phyloP scores from a whole-genome alignment of 2,797 vertebrate species.

The Anas flavirostris region DNA sequence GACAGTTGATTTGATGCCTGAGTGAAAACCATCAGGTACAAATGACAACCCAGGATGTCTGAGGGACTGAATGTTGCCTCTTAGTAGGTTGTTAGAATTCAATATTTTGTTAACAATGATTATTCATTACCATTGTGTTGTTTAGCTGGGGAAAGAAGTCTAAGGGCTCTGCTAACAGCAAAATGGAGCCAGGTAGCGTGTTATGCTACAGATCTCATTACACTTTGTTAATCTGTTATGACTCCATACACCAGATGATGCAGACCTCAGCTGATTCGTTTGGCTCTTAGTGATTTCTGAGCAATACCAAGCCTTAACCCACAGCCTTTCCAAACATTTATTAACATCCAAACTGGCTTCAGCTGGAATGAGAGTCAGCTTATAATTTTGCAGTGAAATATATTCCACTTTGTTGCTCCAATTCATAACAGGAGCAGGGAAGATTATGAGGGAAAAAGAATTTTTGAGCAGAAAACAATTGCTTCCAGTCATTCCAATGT shows the following conservation, averaged over 20 bases:
- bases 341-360: constrained; percentile 46
- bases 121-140: neutral
- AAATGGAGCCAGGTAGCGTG: constrained; percentile 1
- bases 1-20: neutral
- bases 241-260: constrained; percentile 43
- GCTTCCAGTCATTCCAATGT: constrained; percentile 39
- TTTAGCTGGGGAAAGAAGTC: neutral
- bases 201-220: constrained; percentile 30
- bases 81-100: neutral
- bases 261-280: constrained; percentile 25
- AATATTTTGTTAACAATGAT: neutral
- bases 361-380: neutral
- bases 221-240: neutral
- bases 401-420: neutral
- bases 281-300: constrained; percentile 19
- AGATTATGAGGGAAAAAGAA: neutral
- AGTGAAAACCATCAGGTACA: neutral
- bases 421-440: neutral
- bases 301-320: neutral
- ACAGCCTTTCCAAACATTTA: constrained; percentile 16
- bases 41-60: neutral
- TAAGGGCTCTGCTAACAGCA: neutral
- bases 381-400: constrained; percentile 14
- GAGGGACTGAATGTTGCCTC: neutral
- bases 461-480: constrained; percentile 46